These are phyloP conservation scores for Marcusenius ussheri DNA, from an alignment of 2,113 vertebrate species.

Conservation along the genomic window DNA sequence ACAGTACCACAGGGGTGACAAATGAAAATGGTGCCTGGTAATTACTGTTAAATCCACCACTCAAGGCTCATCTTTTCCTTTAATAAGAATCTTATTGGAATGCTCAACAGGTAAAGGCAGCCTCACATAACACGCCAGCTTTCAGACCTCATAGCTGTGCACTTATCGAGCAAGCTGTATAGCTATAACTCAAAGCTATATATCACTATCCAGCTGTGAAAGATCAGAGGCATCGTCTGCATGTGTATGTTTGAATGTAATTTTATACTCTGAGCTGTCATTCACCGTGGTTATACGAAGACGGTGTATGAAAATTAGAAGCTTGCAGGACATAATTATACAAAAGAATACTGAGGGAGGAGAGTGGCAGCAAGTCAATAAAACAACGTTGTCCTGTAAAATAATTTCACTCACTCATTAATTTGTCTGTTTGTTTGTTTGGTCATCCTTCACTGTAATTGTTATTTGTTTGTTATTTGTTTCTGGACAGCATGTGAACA, in stretches of 20 bases:
- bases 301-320: neutral
- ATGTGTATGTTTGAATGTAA: neutral
- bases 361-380: neutral
- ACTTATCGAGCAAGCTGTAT: neutral
- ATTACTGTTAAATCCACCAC: slow-evolving; percentile 16
- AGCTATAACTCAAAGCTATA: neutral
- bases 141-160: neutral
- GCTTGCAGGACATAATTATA: neutral
- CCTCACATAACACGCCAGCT: neutral
- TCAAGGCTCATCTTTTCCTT: neutral
- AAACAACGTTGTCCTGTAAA: neutral
- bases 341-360: neutral
- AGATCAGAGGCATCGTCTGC: neutral
- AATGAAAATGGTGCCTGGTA: neutral
- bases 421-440: neutral
- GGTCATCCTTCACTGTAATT: neutral
- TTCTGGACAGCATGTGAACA: neutral
- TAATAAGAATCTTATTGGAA: neutral
- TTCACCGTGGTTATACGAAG: neutral
- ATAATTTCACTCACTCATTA: neutral
- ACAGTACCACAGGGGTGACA: neutral
- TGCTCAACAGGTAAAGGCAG: neutral
- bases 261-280: neutral
- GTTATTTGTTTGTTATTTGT: neutral
- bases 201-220: neutral